phyloP scores from a whole-genome alignment of 2,113 vertebrate genomes.

The Epinephelus moara region DNA sequence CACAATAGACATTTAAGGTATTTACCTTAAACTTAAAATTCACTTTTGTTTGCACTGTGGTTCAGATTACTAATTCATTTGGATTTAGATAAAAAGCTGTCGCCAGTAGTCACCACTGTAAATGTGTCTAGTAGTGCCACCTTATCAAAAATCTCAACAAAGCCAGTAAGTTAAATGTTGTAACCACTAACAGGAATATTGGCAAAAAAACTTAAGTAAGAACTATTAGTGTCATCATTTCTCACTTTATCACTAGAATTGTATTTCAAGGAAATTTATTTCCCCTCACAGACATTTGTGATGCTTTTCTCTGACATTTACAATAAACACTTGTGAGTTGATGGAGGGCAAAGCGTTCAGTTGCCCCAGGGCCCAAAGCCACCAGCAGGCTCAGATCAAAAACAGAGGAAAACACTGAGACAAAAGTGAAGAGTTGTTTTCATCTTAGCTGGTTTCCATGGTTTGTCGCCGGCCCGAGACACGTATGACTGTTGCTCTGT shows the following conservation, averaged over 20 bases:
- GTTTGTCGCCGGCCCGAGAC: slow-evolving; percentile 28
- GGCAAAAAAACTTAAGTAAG: background rate
- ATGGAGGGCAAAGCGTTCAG: slow-evolving; percentile 8
- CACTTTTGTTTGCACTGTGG: background rate
- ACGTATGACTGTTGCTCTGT: slow-evolving; percentile 51
- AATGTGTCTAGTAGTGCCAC: background rate
- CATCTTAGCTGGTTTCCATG: slow-evolving; percentile 46
- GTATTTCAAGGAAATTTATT: background rate
- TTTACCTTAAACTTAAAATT: background rate
- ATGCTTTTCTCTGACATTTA: slow-evolving; percentile 7
- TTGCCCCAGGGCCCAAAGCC: background rate
- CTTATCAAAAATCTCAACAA: slow-evolving; percentile 1
- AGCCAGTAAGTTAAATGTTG: background rate
- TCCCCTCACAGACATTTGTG: background rate
- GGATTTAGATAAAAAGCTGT: background rate
- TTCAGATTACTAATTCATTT: background rate
- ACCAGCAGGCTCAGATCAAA: slow-evolving; percentile 21
- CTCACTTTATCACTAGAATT: background rate
- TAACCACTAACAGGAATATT: background rate
- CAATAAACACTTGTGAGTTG: slow-evolving; percentile 34
- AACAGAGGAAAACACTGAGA: slow-evolving; percentile 26
- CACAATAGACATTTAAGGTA: background rate
- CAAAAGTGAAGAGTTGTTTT: slow-evolving; percentile 53
- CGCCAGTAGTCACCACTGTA: background rate
- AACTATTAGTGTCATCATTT: background rate